These are phyloP conservation scores for Pomatostomus ruficeps DNA, from an alignment of 2,113 vertebrate genomes.

Conservation along the genomic window DNA sequence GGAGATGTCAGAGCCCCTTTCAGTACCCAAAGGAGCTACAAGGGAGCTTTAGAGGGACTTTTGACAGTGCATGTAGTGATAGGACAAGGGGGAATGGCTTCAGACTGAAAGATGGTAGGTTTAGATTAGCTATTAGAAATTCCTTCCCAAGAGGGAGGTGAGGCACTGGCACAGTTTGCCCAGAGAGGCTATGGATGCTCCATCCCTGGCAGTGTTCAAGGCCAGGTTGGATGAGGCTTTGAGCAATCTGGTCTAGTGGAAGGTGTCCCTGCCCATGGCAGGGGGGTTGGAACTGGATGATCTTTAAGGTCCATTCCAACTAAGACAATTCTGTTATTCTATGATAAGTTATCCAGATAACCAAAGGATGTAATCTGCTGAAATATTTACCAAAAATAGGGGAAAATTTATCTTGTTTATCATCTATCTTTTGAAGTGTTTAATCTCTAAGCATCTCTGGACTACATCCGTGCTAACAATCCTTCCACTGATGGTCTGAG, in stretches of 20 bases:
- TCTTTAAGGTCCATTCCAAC: neutral
- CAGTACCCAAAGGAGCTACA: neutral
- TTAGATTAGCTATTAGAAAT: neutral
- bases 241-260: neutral
- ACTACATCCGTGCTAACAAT: neutral
- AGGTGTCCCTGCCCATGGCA: neutral
- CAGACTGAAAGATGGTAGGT: neutral
- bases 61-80: neutral
- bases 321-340: neutral
- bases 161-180: neutral
- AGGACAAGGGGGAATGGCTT: neutral
- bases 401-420: neutral
- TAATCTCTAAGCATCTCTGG: neutral
- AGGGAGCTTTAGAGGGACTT: neutral
- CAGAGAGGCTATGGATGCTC: neutral
- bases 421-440: neutral
- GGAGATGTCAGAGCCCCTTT: neutral
- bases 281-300: fast-evolving
- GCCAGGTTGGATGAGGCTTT: neutral
- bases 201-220: neutral
- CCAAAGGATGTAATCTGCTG: neutral
- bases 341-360: neutral
- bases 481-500: neutral
- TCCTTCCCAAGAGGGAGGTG: neutral
- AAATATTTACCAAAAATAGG: neutral